Conservation (phyloP, 2,797 vertebrate genomes). For the Pipistrellus pipistrellus region DNA sequence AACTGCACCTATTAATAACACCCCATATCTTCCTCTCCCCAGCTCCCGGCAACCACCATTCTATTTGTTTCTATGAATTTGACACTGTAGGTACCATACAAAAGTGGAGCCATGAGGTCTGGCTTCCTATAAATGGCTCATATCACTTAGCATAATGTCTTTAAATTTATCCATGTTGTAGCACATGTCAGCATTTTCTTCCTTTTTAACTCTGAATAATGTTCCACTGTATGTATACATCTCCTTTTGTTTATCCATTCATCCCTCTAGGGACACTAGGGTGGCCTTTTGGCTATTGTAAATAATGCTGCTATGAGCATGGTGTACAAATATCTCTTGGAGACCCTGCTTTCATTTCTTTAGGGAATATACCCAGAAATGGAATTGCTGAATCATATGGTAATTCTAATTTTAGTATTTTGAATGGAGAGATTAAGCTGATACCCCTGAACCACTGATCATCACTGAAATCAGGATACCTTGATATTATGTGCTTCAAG, state of each 20-base stretch:
- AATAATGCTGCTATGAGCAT: background rate
- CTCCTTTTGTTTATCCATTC: background rate
- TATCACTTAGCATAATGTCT: background rate
- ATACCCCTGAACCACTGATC: background rate
- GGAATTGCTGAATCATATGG: background rate
- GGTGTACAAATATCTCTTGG: background rate
- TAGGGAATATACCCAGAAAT: background rate
- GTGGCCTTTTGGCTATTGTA: background rate
- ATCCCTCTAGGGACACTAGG: background rate
- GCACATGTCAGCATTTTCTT: background rate
- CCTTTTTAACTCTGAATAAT: background rate
- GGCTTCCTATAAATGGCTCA: background rate
- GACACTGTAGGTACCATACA: background rate
- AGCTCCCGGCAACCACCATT: background rate
- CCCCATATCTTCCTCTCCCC: background rate
- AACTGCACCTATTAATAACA: background rate
- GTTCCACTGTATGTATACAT: background rate
- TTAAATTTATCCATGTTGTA: background rate
- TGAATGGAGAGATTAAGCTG: background rate
- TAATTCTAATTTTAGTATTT: background rate
- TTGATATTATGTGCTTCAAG: background rate
- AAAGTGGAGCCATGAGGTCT: background rate
- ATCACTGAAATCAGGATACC: constrained; percentile 8
- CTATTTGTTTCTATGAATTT: background rate
- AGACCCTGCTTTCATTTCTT: background rate